Percentiles rank a stretch among this genome's conserved stretches.
These are phyloP conservation scores for Ips typographus DNA, from an alignment of 1,140 invertebrate genomes.

Conservation along the genomic window DNA sequence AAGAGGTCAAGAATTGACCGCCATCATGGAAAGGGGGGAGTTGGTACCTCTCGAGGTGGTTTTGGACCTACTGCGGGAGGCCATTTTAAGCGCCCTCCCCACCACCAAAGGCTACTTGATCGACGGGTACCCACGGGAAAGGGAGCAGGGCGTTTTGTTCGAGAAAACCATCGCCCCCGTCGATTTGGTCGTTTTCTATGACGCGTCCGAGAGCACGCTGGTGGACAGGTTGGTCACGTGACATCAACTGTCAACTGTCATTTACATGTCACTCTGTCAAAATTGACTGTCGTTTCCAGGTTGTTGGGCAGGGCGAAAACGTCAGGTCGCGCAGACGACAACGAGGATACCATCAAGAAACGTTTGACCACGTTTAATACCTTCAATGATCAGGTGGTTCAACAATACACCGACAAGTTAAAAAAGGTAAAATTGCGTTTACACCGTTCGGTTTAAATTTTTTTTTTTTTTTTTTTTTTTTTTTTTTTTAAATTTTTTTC, in stretches of 20 bases:
- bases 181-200: constrained; percentile 76
- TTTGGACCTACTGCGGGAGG: constrained; percentile 81
- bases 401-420: constrained; percentile 79
- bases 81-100: constrained; percentile 70
- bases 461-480: no score
- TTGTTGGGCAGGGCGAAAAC: constrained; percentile 84
- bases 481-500: no score
- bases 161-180: constrained; percentile 81
- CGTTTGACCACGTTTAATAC: constrained; percentile 90
- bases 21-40: constrained; percentile 86
- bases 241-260: background rate
- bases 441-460: no score
- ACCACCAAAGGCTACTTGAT: constrained; percentile 89
- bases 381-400: constrained; percentile 87
- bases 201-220: constrained; percentile 84
- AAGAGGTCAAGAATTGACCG: constrained; percentile 75
- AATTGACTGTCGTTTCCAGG: constrained; percentile 1
- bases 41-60: constrained; percentile 89
- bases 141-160: constrained; percentile 86
- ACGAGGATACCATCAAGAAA: constrained; percentile 94
- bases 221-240: constrained; percentile 60
- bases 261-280: no score
- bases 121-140: constrained; percentile 93
- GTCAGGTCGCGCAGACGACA: constrained; percentile 95
- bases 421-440: constrained; percentile 75